These are phyloP conservation scores for Labeo catla DNA, from an alignment of 2,113 vertebrate species.

Conservation along the genomic window DNA sequence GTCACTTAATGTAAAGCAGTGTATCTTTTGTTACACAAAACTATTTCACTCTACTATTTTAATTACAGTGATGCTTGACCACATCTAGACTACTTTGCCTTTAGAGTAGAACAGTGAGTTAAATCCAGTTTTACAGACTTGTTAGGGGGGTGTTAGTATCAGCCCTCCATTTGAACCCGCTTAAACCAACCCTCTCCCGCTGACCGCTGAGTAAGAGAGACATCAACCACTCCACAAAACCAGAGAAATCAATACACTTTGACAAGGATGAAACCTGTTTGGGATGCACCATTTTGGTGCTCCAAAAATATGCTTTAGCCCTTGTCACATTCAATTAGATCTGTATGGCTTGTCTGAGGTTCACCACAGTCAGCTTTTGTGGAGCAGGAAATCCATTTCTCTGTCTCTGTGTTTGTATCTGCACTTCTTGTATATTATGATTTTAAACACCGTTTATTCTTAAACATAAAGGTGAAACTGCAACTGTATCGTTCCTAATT, in stretches of 20 bases:
- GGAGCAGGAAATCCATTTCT: constrained; percentile 13
- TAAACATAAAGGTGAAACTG: constrained; percentile 1
- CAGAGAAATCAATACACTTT: constrained; percentile 75
- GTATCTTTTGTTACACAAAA: not conserved
- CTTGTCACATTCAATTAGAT: constrained; percentile 63
- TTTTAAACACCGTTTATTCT: constrained; percentile 46
- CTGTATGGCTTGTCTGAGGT: constrained; percentile 24
- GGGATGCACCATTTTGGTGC: constrained; percentile 70
- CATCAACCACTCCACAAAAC: constrained; percentile 73
- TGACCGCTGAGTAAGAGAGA: constrained; percentile 71
- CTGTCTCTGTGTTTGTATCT: constrained; percentile 58
- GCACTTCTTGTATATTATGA: not conserved
- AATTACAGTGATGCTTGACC: not conserved
- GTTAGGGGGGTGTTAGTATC: not conserved
- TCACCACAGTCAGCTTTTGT: constrained; percentile 27
- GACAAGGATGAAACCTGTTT: constrained; percentile 77
- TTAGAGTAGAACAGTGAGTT: not conserved
- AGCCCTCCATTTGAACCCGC: constrained; percentile 55
- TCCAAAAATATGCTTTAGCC: constrained; percentile 64
- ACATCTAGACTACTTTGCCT: not conserved
- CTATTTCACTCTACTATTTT: not conserved
- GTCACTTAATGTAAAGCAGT: not conserved
- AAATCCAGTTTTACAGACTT: not conserved
- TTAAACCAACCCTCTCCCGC: constrained; percentile 59
- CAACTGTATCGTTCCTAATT: not conserved